Conservation (phyloP, 2,888 invertebrate genomes). For the Iselma pallidipennis region DNA sequence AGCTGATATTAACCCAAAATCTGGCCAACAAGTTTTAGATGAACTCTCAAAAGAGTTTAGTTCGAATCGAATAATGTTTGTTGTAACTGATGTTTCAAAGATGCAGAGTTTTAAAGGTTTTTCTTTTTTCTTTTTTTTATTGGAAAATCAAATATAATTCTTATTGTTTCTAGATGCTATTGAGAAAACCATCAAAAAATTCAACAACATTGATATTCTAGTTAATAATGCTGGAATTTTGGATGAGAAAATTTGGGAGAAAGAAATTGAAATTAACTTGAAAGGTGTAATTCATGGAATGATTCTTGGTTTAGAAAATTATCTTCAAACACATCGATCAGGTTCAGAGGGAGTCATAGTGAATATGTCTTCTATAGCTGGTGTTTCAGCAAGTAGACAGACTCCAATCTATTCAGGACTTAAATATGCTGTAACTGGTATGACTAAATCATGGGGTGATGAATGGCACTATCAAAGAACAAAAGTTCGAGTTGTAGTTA, state of each 20-base stretch:
- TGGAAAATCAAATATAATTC: too few species aligned
- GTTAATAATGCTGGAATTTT: slow-evolving; percentile 33
- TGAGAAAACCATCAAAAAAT: slow-evolving; percentile 31
- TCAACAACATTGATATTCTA: slow-evolving; percentile 33
- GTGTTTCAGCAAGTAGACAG: slow-evolving; percentile 1
- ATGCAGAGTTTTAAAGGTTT: too few species aligned
- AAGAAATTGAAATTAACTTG: slow-evolving; percentile 60
- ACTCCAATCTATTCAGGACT: slow-evolving; percentile 14
- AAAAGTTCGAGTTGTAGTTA: slow-evolving; percentile 58
- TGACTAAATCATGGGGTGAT: slow-evolving; percentile 16
- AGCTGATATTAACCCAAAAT: too few species aligned
- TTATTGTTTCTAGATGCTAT: slow-evolving; percentile 33
- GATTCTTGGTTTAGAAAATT: slow-evolving; percentile 19
- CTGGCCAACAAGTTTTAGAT: too few species aligned
- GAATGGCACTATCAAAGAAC: slow-evolving; percentile 46
- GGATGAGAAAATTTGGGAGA: slow-evolving; percentile 75
- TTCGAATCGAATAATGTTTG: too few species aligned
- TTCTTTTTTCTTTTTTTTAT: too few species aligned
- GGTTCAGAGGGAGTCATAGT: slow-evolving; percentile 10
- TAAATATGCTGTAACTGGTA: slow-evolving; percentile 16
- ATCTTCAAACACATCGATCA: slow-evolving; percentile 14
- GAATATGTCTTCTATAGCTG: slow-evolving; percentile 14
- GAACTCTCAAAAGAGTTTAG: too few species aligned
- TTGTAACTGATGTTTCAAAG: too few species aligned
- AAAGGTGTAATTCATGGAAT: slow-evolving; percentile 21